phyloP scores from a whole-genome alignment of 2,888 invertebrate species.

The Parnassius orleans region DNA sequence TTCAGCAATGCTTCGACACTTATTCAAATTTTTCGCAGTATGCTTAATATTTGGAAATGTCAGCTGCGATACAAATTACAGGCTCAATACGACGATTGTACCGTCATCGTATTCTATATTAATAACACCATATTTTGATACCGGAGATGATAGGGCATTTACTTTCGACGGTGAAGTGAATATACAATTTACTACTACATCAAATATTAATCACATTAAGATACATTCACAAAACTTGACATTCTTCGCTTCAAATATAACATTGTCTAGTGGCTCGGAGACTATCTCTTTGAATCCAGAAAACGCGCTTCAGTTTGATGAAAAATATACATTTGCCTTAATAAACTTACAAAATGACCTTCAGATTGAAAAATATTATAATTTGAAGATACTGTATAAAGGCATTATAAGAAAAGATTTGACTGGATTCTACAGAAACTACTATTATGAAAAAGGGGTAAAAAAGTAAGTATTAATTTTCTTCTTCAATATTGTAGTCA shows the following conservation, averaged over 20 bases:
- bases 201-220: constrained; percentile 55
- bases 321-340: constrained; percentile 68
- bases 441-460: constrained; percentile 71
- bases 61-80: constrained; percentile 55
- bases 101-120: constrained; percentile 78
- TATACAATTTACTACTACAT: constrained; percentile 56
- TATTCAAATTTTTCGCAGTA: constrained; percentile 40
- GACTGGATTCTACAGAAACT: constrained; percentile 83
- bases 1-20: constrained; percentile 54
- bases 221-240: constrained; percentile 62
- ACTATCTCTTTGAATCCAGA: constrained; percentile 38
- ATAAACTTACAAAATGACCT: constrained; percentile 66
- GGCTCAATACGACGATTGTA: constrained; percentile 61
- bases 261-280: constrained; percentile 40
- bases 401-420: constrained; percentile 80
- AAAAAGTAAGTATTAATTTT: constrained; percentile 68
- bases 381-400: constrained; percentile 72
- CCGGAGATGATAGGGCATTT: constrained; percentile 57
- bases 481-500: background rate
- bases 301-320: constrained; percentile 54
- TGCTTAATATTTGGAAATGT: constrained; percentile 41
- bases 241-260: constrained; percentile 48
- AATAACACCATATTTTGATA: constrained; percentile 76
- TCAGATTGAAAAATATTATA: constrained; percentile 56
- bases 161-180: constrained; percentile 71